Percentiles rank a stretch among this genome's conserved stretches.
Evolutionary conservation across 2,113 vertebrate species (phyloP).

Genomic region (Chloebia gouldiae): DNA sequence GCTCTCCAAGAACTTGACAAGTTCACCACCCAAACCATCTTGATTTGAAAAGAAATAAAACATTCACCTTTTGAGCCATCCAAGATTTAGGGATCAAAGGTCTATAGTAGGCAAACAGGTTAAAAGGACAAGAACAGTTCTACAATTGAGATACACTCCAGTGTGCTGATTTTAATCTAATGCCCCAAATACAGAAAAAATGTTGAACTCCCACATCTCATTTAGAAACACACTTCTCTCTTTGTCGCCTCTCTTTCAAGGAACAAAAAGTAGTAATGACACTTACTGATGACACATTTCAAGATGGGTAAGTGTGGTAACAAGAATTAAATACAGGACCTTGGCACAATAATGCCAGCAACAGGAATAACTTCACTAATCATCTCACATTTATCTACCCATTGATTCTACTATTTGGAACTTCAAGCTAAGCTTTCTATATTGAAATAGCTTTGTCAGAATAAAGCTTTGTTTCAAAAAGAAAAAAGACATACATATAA

Average conservation of each 20-base stretch:
- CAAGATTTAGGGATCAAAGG: neutral
- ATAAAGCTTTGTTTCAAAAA: neutral
- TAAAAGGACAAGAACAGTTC: neutral
- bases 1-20: neutral
- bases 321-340: neutral
- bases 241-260: neutral
- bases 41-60: neutral
- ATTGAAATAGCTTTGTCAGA: neutral
- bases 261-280: neutral
- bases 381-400: neutral
- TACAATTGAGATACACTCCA: neutral
- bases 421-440: neutral
- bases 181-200: neutral
- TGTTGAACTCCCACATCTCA: neutral
- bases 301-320: neutral
- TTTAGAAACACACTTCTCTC: neutral
- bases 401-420: neutral
- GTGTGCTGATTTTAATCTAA: neutral
- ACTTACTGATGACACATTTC: neutral
- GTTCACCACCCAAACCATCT: neutral
- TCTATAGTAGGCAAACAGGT: neutral
- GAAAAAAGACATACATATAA: neutral
- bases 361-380: neutral
- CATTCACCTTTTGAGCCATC: neutral
- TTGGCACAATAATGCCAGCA: neutral